Evolutionary conservation across 2,797 vertebrate species (phyloP), one percentile per base, ranked within the genome.

Genomic region (Ceryle rudis): DNA sequence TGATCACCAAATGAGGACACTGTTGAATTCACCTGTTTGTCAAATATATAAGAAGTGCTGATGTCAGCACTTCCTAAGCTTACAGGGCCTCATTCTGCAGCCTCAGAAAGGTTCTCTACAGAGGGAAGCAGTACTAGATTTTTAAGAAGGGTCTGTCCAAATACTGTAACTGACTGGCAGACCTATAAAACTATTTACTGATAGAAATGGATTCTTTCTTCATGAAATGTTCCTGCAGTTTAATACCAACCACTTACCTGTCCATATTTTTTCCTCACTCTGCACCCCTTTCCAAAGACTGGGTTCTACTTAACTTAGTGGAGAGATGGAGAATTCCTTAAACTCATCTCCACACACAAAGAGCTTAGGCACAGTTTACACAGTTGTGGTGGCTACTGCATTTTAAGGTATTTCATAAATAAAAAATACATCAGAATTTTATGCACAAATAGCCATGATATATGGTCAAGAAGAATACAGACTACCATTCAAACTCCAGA

Each of bases 261-360:
- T 39, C 67, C 35, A 33, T 37, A 31, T 81, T 93, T 49, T 46
- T 94, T 74, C 72, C 5, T 11, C 44, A 66, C 57, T 89, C 61
- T 51, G 65, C 51, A 75, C 14, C 60, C 52, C 67, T 85, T 92
- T 70, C 44, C 58, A 74, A 81, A 83, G 69, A 11, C 3, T 81
- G 23, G 7, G 41, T 54, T 95, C 81, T 65, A 85, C 22, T 78
- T 46, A 89, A 57, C 47, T 60, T 33, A 15, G 42, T 2, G 2
- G 57, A 86, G 8, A 94, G 77, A 66, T 61, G 58, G 58, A 69
- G 55, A 94, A 89, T 82, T 94, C 79, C 91, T 95, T 74, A 81
- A 74, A 73, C 29, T 80, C 60, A 73, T 70, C 64, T 64, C 65
- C 52, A 80, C 70, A 85, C 47, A 85, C 47, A 42, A 80, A 85